A percentile compares a stretch with the other conserved stretches of the same genome.
Conservation (phyloP, 2,797 vertebrate genomes). For the Pogonophryne albipinna region DNA sequence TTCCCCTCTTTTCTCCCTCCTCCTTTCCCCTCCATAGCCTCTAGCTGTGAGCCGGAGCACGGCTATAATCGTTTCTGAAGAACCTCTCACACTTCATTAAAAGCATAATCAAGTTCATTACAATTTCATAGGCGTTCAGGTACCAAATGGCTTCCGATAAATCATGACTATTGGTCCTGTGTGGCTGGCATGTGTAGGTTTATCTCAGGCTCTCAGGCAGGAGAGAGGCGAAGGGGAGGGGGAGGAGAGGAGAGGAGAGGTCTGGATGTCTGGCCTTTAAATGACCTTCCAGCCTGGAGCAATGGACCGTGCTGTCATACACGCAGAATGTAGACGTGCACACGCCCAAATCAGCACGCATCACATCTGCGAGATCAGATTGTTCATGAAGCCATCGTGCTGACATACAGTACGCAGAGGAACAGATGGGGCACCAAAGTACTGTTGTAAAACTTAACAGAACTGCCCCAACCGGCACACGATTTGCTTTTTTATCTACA, state of each 20-base stretch:
- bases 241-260: constrained; percentile 19
- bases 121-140: constrained; percentile 86
- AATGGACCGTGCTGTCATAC: constrained; percentile 43
- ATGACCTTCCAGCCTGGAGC: constrained; percentile 74
- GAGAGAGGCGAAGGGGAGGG: constrained; percentile 17
- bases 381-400: constrained; percentile 20
- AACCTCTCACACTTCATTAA: constrained; percentile 88
- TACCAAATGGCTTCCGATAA: constrained; percentile 85
- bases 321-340: constrained; percentile 6
- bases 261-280: constrained; percentile 77
- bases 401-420: constrained; percentile 13
- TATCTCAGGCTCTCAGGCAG: constrained; percentile 82
- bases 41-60: constrained; percentile 60
- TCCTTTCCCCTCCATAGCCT: constrained; percentile 24
- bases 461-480: not conserved
- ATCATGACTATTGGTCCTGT: constrained; percentile 81
- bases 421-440: constrained; percentile 22
- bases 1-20: constrained; percentile 16
- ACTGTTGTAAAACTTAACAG: constrained; percentile 5
- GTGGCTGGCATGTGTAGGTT: constrained; percentile 76
- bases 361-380: constrained; percentile 15
- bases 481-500: not conserved
- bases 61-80: constrained; percentile 82
- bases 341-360: constrained; percentile 7
- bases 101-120: constrained; percentile 89